A percentile compares a stretch with the other conserved stretches of the same genome.
phyloP scores from a whole-genome alignment of 2,797 vertebrate genomes.

The Alca torda region DNA sequence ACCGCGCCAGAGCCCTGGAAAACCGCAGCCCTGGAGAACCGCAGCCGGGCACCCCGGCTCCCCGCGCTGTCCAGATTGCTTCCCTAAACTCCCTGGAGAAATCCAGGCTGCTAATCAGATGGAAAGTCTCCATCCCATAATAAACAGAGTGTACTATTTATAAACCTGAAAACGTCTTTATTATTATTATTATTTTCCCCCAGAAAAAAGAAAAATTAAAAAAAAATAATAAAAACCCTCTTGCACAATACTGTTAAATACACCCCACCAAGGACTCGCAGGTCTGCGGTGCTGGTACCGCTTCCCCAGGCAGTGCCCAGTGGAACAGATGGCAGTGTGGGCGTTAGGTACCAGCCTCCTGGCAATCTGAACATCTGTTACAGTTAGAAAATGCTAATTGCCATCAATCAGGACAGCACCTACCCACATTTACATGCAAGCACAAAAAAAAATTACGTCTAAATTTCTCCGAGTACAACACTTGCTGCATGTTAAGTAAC shows the following conservation, averaged over 20 bases:
- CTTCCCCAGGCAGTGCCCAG: conserved; percentile 76
- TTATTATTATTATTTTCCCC: conserved; percentile 70
- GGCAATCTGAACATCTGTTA: conserved; percentile 93
- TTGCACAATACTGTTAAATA: conserved; percentile 26
- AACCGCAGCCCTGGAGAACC: not conserved
- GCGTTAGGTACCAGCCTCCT: conserved; percentile 90
- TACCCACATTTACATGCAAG: conserved; percentile 85
- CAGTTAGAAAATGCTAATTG: conserved; percentile 95
- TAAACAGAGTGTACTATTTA: conserved; percentile 66
- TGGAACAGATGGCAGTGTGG: conserved; percentile 88
- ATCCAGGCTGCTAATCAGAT: conserved; percentile 5
- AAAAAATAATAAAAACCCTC: not conserved
- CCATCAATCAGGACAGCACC: conserved; percentile 91
- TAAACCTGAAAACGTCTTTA: conserved; percentile 71
- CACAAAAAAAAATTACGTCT: conserved; percentile 75
- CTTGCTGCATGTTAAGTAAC: conserved; percentile 76
- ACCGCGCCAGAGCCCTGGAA: not conserved
- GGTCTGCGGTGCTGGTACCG: conserved; percentile 45
- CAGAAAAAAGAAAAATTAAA: not conserved
- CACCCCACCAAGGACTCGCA: conserved; percentile 38
- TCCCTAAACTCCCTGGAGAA: not conserved
- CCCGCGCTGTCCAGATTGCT: not conserved
- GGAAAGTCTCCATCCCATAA: conserved; percentile 65
- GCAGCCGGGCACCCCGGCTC: not conserved
- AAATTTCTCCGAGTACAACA: conserved; percentile 78